Conservation (phyloP, 2,888 invertebrate genomes). For the Coelinius sp. region DNA sequence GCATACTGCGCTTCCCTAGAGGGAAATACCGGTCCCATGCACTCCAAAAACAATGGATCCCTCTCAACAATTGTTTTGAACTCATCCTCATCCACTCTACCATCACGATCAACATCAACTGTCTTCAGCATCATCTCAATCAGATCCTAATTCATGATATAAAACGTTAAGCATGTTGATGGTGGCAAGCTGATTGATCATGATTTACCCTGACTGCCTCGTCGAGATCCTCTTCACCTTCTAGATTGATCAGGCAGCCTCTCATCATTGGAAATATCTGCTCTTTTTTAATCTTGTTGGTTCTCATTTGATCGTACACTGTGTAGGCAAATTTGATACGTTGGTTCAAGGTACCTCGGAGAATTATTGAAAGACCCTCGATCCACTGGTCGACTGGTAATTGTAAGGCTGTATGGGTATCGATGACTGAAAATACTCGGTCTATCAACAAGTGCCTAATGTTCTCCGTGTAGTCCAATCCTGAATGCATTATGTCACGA, state of each 20-base stretch:
- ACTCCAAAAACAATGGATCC: constrained; percentile 59
- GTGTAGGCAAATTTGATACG: constrained; percentile 66
- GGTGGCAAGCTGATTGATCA: background rate
- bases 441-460: constrained; percentile 63
- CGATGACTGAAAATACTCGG: constrained; percentile 59
- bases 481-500: constrained; percentile 61
- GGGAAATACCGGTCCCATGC: constrained; percentile 66
- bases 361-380: constrained; percentile 72
- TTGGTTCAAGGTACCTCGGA: constrained; percentile 73
- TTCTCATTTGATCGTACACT: constrained; percentile 64
- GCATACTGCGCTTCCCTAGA: constrained; percentile 58
- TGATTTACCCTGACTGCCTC: constrained; percentile 72
- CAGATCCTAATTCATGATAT: constrained; percentile 70
- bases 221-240: constrained; percentile 76
- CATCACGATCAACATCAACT: constrained; percentile 76
- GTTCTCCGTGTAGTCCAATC: constrained; percentile 66
- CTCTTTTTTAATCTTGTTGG: constrained; percentile 61
- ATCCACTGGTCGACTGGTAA: constrained; percentile 56
- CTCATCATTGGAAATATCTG: constrained; percentile 64
- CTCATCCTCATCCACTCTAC: constrained; percentile 72
- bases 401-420: constrained; percentile 51
- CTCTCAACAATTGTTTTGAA: constrained; percentile 71
- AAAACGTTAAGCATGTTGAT: background rate
- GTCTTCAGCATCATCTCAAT: constrained; percentile 75
- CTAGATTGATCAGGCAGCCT: constrained; percentile 70